These are phyloP conservation scores for Myotis brandtii DNA, from an alignment of 2,113 vertebrate species.

Conservation along the genomic window DNA sequence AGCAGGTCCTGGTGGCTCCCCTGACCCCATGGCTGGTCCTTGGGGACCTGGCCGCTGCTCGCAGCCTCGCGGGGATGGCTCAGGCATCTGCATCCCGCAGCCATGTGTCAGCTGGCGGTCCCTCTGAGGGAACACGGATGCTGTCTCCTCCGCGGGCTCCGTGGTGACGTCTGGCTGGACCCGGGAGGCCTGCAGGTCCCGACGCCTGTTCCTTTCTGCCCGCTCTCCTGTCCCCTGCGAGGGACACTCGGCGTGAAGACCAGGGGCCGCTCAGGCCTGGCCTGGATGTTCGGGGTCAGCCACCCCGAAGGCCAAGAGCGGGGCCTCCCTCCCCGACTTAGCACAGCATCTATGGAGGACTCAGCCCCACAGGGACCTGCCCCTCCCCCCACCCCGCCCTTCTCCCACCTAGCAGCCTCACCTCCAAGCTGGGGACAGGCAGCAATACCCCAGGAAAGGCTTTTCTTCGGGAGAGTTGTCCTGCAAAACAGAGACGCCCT, in stretches of 20 bases:
- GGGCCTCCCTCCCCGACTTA: neutral
- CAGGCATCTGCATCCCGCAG: too few relatives aligned
- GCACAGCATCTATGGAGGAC: neutral
- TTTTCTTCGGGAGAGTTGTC: too few relatives aligned
- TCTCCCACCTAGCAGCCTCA: too few relatives aligned
- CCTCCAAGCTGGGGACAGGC: neutral
- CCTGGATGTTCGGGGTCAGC: neutral
- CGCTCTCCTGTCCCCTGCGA: accelerated
- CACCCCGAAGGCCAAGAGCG: neutral
- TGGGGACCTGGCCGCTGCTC: too few relatives aligned
- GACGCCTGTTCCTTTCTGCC: too few relatives aligned
- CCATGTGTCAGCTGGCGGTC: too few relatives aligned
- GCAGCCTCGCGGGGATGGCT: too few relatives aligned
- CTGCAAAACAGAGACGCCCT: neutral
- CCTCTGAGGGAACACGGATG: neutral
- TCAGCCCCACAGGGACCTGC: neutral
- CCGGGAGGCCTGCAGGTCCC: too few relatives aligned
- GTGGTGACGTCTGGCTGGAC: neutral
- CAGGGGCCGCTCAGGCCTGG: neutral
- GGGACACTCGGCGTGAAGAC: neutral
- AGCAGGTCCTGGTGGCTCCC: too few relatives aligned
- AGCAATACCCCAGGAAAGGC: neutral
- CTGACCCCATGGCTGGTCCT: too few relatives aligned
- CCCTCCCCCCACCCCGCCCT: neutral
- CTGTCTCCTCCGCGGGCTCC: neutral